These are phyloP conservation scores for Darevskia nairensis DNA, from an alignment of 2,797 vertebrate genomes.

Conservation along the genomic window DNA sequence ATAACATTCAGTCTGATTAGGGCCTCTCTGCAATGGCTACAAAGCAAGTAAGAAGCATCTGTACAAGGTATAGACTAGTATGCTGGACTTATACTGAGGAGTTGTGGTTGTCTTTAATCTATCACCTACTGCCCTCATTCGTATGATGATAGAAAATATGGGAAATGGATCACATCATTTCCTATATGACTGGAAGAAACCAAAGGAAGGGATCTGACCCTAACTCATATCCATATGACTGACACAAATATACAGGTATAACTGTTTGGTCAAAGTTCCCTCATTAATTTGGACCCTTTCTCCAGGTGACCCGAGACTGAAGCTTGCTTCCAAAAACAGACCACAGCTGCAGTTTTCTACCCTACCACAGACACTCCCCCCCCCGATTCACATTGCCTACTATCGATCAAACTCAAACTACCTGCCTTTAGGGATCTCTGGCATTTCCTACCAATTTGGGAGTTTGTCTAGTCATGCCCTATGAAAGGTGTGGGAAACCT, in stretches of 20 bases:
- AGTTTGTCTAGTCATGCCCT: no score
- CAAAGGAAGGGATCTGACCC: no score
- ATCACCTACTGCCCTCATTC: background rate
- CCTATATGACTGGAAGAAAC: no score
- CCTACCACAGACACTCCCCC: no score
- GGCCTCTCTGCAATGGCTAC: constrained; percentile 10
- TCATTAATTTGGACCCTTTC: background rate
- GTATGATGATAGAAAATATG: background rate
- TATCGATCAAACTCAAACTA: background rate
- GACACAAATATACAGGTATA: background rate
- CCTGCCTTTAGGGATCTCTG: background rate
- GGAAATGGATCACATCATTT: background rate
- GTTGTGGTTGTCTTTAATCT: background rate
- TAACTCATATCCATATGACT: background rate
- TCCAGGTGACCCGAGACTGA: background rate
- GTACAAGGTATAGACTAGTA: constrained; percentile 16
- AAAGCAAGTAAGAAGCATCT: constrained; percentile 16
- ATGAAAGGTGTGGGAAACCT: no score
- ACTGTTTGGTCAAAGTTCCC: background rate
- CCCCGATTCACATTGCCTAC: background rate
- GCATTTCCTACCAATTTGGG: background rate
- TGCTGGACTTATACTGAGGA: constrained; percentile 14
- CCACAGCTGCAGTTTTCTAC: background rate
- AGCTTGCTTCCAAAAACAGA: background rate
- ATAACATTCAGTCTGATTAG: background rate